Evolutionary conservation across 2,888 invertebrate species (phyloP).

Genomic region (Synergus umbraculus): DNA sequence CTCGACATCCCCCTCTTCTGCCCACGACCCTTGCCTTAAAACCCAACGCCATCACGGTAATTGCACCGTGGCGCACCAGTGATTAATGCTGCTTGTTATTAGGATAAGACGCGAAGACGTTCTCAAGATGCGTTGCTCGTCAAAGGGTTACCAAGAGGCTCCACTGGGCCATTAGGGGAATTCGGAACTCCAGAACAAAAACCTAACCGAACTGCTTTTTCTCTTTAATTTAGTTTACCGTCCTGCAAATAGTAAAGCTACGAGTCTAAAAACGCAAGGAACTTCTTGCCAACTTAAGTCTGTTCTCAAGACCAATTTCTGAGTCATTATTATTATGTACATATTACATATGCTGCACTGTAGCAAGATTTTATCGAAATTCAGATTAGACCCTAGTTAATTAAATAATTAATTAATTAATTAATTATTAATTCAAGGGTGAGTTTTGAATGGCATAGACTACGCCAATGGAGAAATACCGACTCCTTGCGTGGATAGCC

Average conservation of each 20-base stretch:
- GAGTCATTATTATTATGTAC: background rate
- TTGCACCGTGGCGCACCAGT: constrained; percentile 67
- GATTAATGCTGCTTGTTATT: constrained; percentile 72
- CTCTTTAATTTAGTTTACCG: background rate
- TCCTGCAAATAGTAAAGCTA: background rate
- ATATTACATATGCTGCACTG: too few relatives aligned
- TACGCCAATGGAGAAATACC: constrained; percentile 9
- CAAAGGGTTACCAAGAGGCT: constrained; percentile 59
- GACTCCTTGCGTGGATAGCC: constrained; percentile 52
- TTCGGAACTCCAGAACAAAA: background rate
- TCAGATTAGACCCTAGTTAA: background rate
- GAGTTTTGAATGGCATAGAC: constrained; percentile 13
- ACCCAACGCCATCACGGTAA: constrained; percentile 68
- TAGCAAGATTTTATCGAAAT: background rate
- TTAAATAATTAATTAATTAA: too few relatives aligned
- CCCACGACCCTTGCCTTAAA: constrained; percentile 51
- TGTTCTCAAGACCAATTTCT: background rate
- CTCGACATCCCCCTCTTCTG: constrained; percentile 50
- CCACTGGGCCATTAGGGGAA: constrained; percentile 4
- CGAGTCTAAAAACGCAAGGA: background rate
- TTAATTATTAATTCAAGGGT: constrained; percentile 11
- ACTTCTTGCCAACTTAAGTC: background rate
- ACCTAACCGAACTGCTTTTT: background rate
- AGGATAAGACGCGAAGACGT: constrained; percentile 66
- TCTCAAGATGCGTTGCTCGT: constrained; percentile 60